These are phyloP conservation scores for Lontra canadensis DNA, from an alignment of 2,113 vertebrate genomes.

Conservation along the genomic window DNA sequence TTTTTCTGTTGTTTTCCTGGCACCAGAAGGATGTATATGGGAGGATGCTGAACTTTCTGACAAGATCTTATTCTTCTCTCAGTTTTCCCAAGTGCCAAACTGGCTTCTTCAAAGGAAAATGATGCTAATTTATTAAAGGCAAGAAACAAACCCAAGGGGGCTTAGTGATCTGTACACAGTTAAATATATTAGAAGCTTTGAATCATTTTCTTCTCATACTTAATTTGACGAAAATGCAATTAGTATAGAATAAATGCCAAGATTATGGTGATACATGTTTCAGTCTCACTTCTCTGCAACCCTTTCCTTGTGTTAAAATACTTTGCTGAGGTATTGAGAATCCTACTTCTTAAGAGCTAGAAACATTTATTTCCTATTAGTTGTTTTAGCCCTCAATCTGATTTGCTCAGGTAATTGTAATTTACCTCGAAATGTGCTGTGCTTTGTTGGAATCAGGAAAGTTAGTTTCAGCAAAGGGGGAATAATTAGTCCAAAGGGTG, in stretches of 20 bases:
- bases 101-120: conserved; percentile 32
- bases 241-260: conserved; percentile 52
- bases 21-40: background rate
- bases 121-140: conserved; percentile 28
- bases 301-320: background rate
- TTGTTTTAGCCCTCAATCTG: conserved; percentile 39
- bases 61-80: background rate
- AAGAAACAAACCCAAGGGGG: conserved; percentile 29
- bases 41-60: background rate
- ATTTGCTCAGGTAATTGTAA: conserved; percentile 57
- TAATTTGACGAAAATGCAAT: conserved; percentile 61
- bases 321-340: conserved; percentile 46
- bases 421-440: conserved; percentile 50
- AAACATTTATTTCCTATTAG: conserved; percentile 32
- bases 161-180: background rate
- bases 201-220: conserved; percentile 50
- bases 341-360: conserved; percentile 21
- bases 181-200: conserved; percentile 46
- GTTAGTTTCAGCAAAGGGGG: conserved; percentile 53
- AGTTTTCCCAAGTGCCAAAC: background rate
- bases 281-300: background rate
- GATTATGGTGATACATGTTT: background rate
- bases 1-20: background rate
- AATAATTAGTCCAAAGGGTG: conserved; percentile 38
- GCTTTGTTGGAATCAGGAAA: conserved; percentile 61